Evolutionary conservation across 2,113 vertebrate species (phyloP), one percentile per base, ranked within the genome.

Genomic region (Andinoacara biseriatus): DNA sequence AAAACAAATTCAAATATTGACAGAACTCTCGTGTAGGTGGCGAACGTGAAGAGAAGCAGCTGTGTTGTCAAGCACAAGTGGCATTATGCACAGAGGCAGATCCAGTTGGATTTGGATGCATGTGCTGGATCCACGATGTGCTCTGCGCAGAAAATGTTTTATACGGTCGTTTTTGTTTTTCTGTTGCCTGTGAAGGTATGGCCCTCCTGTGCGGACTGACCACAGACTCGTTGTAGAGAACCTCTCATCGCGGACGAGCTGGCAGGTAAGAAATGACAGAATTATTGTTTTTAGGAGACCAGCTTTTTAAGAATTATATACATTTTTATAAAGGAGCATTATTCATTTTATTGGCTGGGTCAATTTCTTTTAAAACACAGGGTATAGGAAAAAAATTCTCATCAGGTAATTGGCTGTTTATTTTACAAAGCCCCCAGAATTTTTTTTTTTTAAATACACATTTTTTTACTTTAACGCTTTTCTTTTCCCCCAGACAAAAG

Each of bases 141-240:
- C 24, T 43, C 22, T 9, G 49, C 17, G 18, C 2, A 13, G 4
- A 76, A 65, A 40, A 56, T 40, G 8, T 83, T 10, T 13, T 52
- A 7, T 9, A 33, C 49, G 24, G 2, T 35, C 7, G 31, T 40
- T 11, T 31, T 17, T 52, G 1, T 58, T 65, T 33, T 9, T 2
- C 22, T 60, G 15, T 56, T 63, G 7, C 15, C 26, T 11, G 24
- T 20, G 80, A 91, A 96, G 97, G 58, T 98, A 97, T 88, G 97
- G 97, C 59, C 97, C 97, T 52, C 97, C 97, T 67, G 96, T 98
- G 91, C 95, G 97, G 20, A 97, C 97, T 1, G 97, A 98, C 82
- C 96, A 98, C 93, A 96, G 97, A 77, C 96, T 98, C 85, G 96
- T 98, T 87, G 97, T 98, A 52, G 96, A 98, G 91, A 98, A 98